Evolutionary conservation across 2,113 vertebrate species (phyloP), one percentile per base, ranked within the genome.

Genomic region (Monopterus albus): DNA sequence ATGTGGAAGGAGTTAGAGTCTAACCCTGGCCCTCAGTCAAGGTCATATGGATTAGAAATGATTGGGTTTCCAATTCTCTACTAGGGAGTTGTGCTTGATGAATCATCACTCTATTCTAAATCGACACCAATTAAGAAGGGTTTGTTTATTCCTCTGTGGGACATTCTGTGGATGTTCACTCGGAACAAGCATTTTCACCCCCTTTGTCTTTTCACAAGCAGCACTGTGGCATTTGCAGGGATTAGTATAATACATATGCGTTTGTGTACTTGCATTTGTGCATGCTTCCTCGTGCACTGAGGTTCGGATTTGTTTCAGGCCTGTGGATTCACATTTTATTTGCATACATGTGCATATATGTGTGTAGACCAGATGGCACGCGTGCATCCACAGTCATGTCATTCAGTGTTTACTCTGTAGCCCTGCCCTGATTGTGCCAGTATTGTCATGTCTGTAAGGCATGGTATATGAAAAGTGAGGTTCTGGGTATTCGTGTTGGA

Each of bases 21-120:
- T 83, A 14, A 74, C 73, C 64, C 66, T 84, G 82, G 83, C 75
- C 82, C 70, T 78, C 71, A 39, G 83, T 92, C 91, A 91, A 92
- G 91, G 91, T 92, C 89, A 90, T 80, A 91, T 88, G 87, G 89
- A 92, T 92, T 92, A 89, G 81, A 85, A 88, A 90, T 91, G 85
- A 92, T 91, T 91, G 86, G 74, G 81, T 87, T 91, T 89, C 89
- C 91, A 84, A 92, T 91, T 87, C 72, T 87, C 88, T 80, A 73
- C 81, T 78, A 70, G 81, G 87, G 84, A 89, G 87, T 83, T 86
- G 75, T 84, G 84, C 84, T 86, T 92, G 91, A 92, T 92, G 89
- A 91, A 91, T 92, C 91, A 88, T 92, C 87, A 84, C 83, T 89
- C 78, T 49, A 47, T 78, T 86, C 87, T 67, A 88, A 91, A 90